These are phyloP conservation scores for Malurus alboscapulatus DNA, from an alignment of 2,113 vertebrate genomes.

Conservation along the genomic window DNA sequence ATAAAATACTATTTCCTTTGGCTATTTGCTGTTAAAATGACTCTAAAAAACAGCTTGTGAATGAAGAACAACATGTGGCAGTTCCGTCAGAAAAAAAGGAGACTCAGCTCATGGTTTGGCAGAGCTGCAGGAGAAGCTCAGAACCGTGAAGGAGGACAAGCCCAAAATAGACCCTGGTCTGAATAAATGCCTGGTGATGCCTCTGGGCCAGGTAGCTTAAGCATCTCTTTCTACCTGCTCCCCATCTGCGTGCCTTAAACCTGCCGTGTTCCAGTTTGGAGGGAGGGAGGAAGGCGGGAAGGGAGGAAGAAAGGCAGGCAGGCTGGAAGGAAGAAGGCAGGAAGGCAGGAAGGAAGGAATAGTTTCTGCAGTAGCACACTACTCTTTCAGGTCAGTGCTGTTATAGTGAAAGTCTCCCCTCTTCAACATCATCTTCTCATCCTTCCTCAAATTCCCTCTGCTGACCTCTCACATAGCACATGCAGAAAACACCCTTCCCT, in stretches of 20 bases:
- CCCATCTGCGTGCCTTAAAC: conserved; percentile 10
- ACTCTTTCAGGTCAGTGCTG: background rate
- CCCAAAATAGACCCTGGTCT: conserved; percentile 36
- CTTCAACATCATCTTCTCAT: background rate
- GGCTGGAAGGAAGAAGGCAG: too few relatives aligned
- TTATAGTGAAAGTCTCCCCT: background rate
- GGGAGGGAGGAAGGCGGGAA: background rate
- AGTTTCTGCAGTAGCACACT: background rate
- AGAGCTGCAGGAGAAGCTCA: background rate
- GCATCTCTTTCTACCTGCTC: background rate
- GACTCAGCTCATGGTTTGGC: conserved; percentile 25
- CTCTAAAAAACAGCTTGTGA: conserved; percentile 42
- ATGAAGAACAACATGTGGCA: conserved; percentile 52
- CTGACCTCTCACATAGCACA: background rate
- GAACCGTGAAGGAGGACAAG: conserved; percentile 3
- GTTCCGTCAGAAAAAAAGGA: conserved; percentile 28
- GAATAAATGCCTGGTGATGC: background rate
- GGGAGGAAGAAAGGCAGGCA: background rate
- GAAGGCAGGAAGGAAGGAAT: background rate
- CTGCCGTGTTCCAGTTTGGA: background rate
- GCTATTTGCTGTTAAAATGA: conserved; percentile 28
- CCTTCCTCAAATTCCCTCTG: background rate
- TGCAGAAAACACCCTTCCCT: background rate
- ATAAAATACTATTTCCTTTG: conserved; percentile 4
- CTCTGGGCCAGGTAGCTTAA: conserved; percentile 1